A percentile compares a stretch with the other conserved stretches of the same genome.
phyloP scores from a whole-genome alignment of 1,140 invertebrate species.

The Apis mellifera region DNA sequence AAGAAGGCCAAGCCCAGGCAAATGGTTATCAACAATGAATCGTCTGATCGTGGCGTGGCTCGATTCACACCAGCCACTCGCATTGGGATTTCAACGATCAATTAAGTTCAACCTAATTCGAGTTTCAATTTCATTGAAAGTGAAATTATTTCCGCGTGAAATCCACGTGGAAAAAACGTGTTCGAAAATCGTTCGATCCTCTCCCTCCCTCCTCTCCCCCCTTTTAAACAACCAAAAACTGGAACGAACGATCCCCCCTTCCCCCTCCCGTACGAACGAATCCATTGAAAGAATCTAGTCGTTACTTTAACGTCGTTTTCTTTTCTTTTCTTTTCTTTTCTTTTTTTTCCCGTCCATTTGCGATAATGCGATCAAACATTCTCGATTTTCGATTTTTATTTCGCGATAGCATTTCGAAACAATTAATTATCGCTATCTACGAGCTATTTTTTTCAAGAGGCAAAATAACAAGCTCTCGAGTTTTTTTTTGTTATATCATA shows the following conservation, averaged over 20 bases:
- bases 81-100: slow-evolving; percentile 23
- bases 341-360: not conserved
- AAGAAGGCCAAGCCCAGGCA: slow-evolving; percentile 75
- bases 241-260: not conserved
- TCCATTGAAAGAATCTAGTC: slow-evolving; percentile 60
- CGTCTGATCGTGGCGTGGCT: not conserved
- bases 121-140: slow-evolving; percentile 26
- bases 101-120: slow-evolving; percentile 23
- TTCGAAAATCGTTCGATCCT: slow-evolving; percentile 20
- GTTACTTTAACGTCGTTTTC: slow-evolving; percentile 25
- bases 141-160: slow-evolving; percentile 16
- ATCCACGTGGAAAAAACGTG: slow-evolving; percentile 19
- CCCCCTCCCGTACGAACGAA: slow-evolving; percentile 1
- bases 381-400: slow-evolving; percentile 42
- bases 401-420: slow-evolving; percentile 32
- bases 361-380: slow-evolving; percentile 16
- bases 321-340: not conserved
- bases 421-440: not conserved
- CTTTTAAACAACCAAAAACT: slow-evolving; percentile 9
- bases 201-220: not conserved
- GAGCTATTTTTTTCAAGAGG: not conserved
- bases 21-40: slow-evolving; percentile 79
- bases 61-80: not conserved
- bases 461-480: not conserved
- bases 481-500: no score